Evolutionary conservation across 2,888 invertebrate genomes (phyloP).

Genomic region (Lamproptera curius): DNA sequence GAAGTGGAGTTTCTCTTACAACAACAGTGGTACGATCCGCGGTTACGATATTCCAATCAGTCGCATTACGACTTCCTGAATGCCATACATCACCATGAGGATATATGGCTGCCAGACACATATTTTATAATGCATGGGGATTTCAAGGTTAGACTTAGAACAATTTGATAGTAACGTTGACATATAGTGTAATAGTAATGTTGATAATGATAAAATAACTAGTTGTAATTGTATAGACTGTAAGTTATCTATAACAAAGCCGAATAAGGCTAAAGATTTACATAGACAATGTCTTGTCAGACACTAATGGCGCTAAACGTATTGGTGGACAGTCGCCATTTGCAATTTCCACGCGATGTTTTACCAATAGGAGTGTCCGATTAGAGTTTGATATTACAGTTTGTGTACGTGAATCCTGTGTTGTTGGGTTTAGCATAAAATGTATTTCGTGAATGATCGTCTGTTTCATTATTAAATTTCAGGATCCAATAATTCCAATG

Average conservation of each 20-base stretch:
- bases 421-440: not conserved
- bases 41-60: slow-evolving; percentile 92
- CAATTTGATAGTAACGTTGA: not conserved
- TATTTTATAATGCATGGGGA: slow-evolving; percentile 98
- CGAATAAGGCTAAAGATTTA: no score
- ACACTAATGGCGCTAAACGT: no score
- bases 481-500: slow-evolving; percentile 93
- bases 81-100: slow-evolving; percentile 94
- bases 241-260: no score
- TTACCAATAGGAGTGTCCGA: no score
- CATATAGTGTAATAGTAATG: no score
- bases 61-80: slow-evolving; percentile 93
- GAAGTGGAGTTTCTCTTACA: slow-evolving; percentile 96
- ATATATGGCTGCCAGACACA: slow-evolving; percentile 96
- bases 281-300: no score
- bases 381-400: no score
- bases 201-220: no score
- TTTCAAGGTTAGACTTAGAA: slow-evolving; percentile 81
- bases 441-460: slow-evolving; percentile 1
- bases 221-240: slow-evolving; percentile 19
- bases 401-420: no score
- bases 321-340: no score
- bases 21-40: slow-evolving; percentile 95
- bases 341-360: no score
- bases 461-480: slow-evolving; percentile 39